Conservation (phyloP, 2,113 vertebrate genomes). For the Periophthalmus modestus region DNA sequence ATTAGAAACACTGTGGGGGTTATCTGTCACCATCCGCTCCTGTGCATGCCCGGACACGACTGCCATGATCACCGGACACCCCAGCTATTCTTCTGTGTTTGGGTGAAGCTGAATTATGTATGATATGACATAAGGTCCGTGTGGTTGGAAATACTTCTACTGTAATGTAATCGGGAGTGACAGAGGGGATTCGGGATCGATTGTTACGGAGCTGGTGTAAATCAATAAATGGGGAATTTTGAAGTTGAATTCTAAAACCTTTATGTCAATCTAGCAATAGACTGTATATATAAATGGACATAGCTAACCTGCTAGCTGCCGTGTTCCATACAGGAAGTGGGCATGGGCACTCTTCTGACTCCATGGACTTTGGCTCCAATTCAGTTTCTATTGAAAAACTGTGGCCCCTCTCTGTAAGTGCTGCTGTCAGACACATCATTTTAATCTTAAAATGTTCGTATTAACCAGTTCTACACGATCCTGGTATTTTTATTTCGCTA, state of each 20-base stretch:
- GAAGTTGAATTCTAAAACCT: background rate
- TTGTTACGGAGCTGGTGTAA: background rate
- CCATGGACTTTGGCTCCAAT: too few species aligned
- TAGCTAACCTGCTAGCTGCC: too few species aligned
- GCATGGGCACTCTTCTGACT: too few species aligned
- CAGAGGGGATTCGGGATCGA: background rate
- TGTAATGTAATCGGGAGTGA: slow-evolving; percentile 7
- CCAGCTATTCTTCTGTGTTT: slow-evolving; percentile 20
- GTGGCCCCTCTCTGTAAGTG: too few species aligned
- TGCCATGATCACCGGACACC: slow-evolving; percentile 45
- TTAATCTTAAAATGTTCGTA: too few species aligned
- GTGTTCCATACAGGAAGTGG: too few species aligned
- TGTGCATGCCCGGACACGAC: slow-evolving; percentile 47
- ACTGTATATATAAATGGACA: too few species aligned
- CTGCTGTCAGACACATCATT: too few species aligned
- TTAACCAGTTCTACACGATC: too few species aligned
- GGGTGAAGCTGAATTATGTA: slow-evolving; percentile 51
- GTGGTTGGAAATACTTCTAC: slow-evolving; percentile 9
- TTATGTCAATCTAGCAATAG: too few species aligned
- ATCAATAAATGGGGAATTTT: background rate
- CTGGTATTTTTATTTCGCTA: too few species aligned
- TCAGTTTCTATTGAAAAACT: too few species aligned
- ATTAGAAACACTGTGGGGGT: slow-evolving; percentile 64
- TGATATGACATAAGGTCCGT: slow-evolving; percentile 24
- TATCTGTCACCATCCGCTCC: slow-evolving; percentile 64